A percentile compares a stretch with the other conserved stretches of the same genome.
phyloP scores from a whole-genome alignment of 2,888 invertebrate genomes.

The Pegoplata infirma region DNA sequence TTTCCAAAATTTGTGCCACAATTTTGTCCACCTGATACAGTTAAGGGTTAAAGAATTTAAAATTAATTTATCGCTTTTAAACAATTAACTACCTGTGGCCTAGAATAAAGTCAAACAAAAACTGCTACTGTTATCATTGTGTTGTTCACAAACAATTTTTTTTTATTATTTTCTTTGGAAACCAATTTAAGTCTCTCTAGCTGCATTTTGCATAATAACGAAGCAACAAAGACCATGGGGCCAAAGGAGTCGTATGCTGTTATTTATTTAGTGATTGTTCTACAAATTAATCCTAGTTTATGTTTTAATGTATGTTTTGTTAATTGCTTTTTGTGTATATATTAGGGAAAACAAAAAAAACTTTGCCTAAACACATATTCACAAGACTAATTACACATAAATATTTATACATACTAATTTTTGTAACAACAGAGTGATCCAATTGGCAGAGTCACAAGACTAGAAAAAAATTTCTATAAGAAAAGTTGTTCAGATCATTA shows the following conservation, averaged over 20 bases:
- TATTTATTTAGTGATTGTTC: conserved; percentile 73
- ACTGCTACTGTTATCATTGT: conserved; percentile 50
- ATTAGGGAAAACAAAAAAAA: neutral
- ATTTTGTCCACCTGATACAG: no score
- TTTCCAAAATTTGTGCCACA: no score
- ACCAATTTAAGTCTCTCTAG: neutral
- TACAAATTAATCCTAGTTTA: conserved; percentile 72
- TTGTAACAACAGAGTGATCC: no score
- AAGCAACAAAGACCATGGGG: neutral
- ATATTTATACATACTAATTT: no score
- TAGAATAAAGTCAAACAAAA: neutral
- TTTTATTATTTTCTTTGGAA: no score
- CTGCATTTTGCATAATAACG: conserved; percentile 12
- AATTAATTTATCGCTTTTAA: neutral
- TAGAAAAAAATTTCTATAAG: no score
- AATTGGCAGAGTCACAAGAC: no score
- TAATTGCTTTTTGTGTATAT: conserved; percentile 51
- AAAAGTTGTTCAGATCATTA: no score
- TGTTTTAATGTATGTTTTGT: conserved; percentile 42
- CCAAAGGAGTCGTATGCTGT: conserved; percentile 35
- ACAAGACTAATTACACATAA: neutral
- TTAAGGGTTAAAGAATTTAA: no score
- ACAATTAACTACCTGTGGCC: neutral
- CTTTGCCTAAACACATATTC: neutral
- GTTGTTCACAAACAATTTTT: neutral